These are phyloP conservation scores for Esox niger DNA, from an alignment of 2,113 vertebrate genomes.

Conservation along the genomic window DNA sequence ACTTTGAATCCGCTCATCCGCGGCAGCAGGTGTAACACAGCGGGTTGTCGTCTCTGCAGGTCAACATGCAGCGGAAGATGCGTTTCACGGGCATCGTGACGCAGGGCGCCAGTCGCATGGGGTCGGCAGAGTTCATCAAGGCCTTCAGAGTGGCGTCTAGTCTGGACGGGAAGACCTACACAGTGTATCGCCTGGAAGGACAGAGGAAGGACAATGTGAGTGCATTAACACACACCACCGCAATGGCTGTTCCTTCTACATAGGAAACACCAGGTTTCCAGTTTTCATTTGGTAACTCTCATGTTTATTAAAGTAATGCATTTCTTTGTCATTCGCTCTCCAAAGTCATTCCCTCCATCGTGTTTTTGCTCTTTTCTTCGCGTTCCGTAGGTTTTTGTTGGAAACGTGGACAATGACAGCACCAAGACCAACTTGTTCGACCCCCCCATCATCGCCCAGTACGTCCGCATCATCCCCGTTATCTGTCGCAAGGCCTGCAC, in stretches of 20 bases:
- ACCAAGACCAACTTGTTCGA: conserved; percentile 83
- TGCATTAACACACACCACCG: neutral
- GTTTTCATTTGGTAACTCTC: too few relatives aligned
- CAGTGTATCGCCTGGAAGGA: conserved; percentile 66
- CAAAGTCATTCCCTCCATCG: too few relatives aligned
- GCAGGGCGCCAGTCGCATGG: conserved; percentile 86
- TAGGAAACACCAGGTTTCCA: too few relatives aligned
- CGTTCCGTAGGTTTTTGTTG: conserved; percentile 78
- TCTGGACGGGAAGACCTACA: conserved; percentile 76
- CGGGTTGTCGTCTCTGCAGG: conserved; percentile 57
- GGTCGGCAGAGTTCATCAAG: conserved; percentile 80
- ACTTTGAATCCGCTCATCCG: neutral
- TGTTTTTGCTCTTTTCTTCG: neutral
- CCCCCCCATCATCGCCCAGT: conserved; percentile 80
- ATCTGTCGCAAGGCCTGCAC: conserved; percentile 85
- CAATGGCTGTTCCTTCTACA: too few relatives aligned
- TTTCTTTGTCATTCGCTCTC: too few relatives aligned
- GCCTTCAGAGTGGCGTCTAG: conserved; percentile 88
- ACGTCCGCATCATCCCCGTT: conserved; percentile 81
- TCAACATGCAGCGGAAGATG: conserved; percentile 87
- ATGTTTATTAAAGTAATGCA: too few relatives aligned
- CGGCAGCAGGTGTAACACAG: neutral
- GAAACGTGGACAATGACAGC: conserved; percentile 80
- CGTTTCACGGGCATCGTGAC: conserved; percentile 82
- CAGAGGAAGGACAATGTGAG: conserved; percentile 76